Conservation (phyloP, 2,113 vertebrate genomes). For the Indicator maculatus region DNA sequence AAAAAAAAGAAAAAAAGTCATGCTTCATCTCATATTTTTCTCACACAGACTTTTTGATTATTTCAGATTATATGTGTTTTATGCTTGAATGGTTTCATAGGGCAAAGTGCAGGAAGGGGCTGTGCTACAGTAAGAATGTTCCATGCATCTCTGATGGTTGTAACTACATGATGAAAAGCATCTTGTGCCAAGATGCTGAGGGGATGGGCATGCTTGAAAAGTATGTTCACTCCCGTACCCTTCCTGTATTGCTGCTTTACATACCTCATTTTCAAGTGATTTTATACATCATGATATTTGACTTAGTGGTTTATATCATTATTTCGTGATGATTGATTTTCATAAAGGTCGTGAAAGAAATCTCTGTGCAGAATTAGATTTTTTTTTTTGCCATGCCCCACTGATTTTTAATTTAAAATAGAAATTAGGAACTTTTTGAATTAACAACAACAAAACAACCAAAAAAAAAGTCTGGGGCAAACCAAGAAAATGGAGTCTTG, state of each 20-base stretch:
- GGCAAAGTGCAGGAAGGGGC: background rate
- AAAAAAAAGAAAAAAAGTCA: background rate
- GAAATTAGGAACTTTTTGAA: background rate
- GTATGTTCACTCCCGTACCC: background rate
- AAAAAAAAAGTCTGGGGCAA: background rate
- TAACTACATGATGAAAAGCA: background rate
- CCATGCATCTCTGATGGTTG: background rate
- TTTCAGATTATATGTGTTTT: background rate
- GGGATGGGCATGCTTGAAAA: background rate
- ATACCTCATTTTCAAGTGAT: background rate
- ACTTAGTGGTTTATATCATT: background rate
- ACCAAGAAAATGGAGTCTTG: constrained; percentile 34
- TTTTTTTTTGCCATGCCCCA: background rate
- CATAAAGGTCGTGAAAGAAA: background rate
- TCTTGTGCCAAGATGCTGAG: background rate
- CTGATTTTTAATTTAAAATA: background rate
- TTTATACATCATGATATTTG: background rate
- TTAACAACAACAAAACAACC: background rate
- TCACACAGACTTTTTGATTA: background rate
- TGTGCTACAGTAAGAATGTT: background rate
- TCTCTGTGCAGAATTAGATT: background rate
- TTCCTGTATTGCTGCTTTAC: background rate
- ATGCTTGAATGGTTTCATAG: background rate
- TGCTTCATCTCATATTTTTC: background rate
- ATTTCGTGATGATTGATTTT: background rate